Evolutionary conservation across 2,113 vertebrate species (phyloP).

Genomic region (Abramis brama): DNA sequence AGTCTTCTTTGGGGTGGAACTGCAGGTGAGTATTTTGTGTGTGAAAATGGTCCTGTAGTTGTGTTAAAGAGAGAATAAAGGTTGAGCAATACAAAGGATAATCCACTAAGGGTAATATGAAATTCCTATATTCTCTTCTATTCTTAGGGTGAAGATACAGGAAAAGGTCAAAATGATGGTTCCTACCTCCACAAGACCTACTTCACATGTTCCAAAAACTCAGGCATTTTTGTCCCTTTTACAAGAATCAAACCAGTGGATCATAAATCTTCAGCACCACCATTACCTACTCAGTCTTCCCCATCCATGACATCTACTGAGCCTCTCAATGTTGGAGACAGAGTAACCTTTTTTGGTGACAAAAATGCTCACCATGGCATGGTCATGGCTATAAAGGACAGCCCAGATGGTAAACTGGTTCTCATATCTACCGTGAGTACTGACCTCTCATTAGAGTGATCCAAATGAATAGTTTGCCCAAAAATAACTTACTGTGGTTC

Average conservation of each 20-base stretch:
- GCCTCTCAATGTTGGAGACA: constrained; percentile 73
- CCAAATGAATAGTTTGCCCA: background rate
- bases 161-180: constrained; percentile 70
- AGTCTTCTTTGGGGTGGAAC: constrained; percentile 78
- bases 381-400: constrained; percentile 68
- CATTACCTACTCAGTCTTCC: rapidly evolving
- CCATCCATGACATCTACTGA: background rate
- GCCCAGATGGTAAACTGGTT: constrained; percentile 45
- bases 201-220: constrained; percentile 74
- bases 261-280: constrained; percentile 32
- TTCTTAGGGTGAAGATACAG: constrained; percentile 74
- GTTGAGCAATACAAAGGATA: background rate
- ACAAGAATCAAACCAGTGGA: constrained; percentile 67
- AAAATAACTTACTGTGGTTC: background rate
- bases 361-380: constrained; percentile 69
- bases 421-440: constrained; percentile 70
- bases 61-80: background rate
- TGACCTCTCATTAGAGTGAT: background rate
- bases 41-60: background rate
- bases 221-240: constrained; percentile 78
- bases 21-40: constrained; percentile 74
- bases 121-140: background rate
- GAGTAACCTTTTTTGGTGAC: constrained; percentile 74
- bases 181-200: rapidly evolving
- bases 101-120: background rate